Conservation (phyloP, 2,113 vertebrate species). For the Thomomys bottae region DNA sequence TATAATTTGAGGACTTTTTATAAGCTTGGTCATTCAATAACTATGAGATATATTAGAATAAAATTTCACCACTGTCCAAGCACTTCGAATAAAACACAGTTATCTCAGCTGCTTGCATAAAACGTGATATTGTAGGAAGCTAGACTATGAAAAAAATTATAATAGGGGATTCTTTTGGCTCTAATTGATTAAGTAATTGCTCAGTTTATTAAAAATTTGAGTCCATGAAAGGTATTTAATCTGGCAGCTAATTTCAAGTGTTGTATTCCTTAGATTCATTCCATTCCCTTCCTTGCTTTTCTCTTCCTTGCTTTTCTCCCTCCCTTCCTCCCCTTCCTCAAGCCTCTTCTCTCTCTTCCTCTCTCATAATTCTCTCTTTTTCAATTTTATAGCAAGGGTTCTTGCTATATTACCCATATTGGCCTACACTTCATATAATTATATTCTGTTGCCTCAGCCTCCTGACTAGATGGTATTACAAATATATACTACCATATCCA, state of each 20-base stretch:
- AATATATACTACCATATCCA: too few relatives aligned
- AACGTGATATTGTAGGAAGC: not conserved
- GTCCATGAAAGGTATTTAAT: constrained; percentile 17
- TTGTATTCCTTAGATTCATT: not conserved
- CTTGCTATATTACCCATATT: not conserved
- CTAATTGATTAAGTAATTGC: constrained; percentile 3
- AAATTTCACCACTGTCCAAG: not conserved
- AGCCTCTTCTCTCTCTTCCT: not conserved
- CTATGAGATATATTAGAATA: not conserved
- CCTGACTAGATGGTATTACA: not conserved
- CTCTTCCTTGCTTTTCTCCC: not conserved
- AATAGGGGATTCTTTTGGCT: not conserved
- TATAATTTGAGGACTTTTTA: not conserved
- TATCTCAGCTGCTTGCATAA: not conserved
- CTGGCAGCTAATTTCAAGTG: constrained; percentile 32
- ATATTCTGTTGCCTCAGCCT: not conserved
- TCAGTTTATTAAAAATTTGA: constrained; percentile 6
- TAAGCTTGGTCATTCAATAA: not conserved
- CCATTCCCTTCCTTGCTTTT: not conserved
- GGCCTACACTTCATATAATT: not conserved
- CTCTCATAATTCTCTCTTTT: too few relatives aligned
- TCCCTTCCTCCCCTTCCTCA: not conserved
- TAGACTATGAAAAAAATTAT: not conserved
- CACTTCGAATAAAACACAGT: constrained; percentile 8
- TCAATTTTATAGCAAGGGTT: too few relatives aligned